Evolutionary conservation across 2,113 vertebrate species (phyloP).

Genomic region (Corythaeola cristata): DNA sequence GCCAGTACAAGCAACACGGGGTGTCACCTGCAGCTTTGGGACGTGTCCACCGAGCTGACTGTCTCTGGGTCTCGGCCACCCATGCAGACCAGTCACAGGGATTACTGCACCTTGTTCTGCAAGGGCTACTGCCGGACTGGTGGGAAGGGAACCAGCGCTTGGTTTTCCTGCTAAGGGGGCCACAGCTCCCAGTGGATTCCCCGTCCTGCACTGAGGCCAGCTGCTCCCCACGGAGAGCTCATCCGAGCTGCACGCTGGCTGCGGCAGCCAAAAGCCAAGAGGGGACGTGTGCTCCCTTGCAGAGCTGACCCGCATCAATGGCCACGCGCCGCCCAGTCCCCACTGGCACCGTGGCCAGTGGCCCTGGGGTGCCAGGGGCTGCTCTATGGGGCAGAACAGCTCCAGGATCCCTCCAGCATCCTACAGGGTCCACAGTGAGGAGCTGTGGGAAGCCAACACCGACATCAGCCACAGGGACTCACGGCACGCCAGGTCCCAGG

Average conservation of each 20-base stretch:
- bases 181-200: not conserved
- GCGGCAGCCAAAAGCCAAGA: not conserved
- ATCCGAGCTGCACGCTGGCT: not conserved
- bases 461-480: not conserved
- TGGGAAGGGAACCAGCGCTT: not conserved
- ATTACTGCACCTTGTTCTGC: not conserved
- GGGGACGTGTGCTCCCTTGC: not conserved
- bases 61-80: not conserved
- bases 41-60: not conserved
- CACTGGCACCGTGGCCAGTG: rapidly evolving
- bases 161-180: not conserved
- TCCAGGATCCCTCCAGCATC: not conserved
- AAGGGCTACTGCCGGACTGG: not conserved
- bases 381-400: not conserved
- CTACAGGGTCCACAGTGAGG: not conserved
- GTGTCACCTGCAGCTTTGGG: not conserved
- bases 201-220: not conserved
- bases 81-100: not conserved
- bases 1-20: rapidly evolving
- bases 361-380: not conserved
- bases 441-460: not conserved
- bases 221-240: not conserved
- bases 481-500: rapidly evolving
- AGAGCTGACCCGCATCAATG: not conserved
- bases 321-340: not conserved